Evolutionary conservation across 1,140 invertebrate species (phyloP), one percentile per base, ranked within the genome.

Genomic region (Diabrotica virgifera): DNA sequence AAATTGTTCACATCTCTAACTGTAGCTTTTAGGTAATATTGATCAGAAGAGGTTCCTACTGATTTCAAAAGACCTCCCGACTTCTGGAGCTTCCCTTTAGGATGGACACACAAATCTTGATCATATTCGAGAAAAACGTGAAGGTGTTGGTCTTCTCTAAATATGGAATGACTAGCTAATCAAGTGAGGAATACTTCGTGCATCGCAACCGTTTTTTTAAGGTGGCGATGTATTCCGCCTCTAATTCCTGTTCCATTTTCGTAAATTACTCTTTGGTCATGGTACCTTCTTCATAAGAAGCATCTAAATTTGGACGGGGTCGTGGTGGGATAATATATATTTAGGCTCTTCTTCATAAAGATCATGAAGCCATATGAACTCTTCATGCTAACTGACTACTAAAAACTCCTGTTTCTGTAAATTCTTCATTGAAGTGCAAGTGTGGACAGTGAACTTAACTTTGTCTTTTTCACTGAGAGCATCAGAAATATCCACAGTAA

Each of bases 201-300:
- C 96, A 99, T 99, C 6, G 97, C 97, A 51, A 99, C 98, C 1
- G 98, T 99, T 85, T 99, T 99, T 82, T 99, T 99, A 99, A 99
- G 6, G 96, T 98, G 7, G 97, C 98, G 72, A 99, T 83, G 80
- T 99, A 99, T 82, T 99, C 96, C 95, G 96, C 96, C 85, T 99
- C 97, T 38, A 99, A 80, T 82, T 99, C 97, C 77, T 97, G 94
- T 81, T 99, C 99, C 96, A 99, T 99, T 84, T 99, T 99, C 36
- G 89, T 89, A 81, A 98, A 99, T 82, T 99, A 97, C 80, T 99
- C 97, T 76, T 96, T 93, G 0, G 97, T 99, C 89, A 99, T 96
- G 13, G 94, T 96, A 6, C 96, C 96, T 82, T 99, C 98, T 78
- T 99, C 97, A 40, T 97, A 84, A 0, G 97, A 99, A 5, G 96